phyloP scores from a whole-genome alignment of 2,113 vertebrate species.

The Limnothrissa miodon region DNA sequence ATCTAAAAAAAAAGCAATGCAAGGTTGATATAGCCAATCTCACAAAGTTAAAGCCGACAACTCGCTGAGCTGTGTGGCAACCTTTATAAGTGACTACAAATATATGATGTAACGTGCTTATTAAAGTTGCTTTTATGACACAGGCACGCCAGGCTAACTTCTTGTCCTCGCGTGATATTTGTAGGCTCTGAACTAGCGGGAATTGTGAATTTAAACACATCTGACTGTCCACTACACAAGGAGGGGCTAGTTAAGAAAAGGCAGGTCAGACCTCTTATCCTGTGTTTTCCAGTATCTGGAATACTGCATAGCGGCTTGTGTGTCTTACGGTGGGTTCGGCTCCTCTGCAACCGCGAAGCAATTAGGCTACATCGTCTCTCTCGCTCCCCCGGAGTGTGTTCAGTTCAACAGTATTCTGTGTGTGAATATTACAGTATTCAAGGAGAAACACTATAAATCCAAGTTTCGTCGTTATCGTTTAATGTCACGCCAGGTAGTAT shows the following conservation, averaged over 20 bases:
- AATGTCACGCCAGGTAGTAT: slow-evolving; percentile 8
- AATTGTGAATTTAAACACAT: background rate
- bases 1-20: background rate
- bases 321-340: background rate
- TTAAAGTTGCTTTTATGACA: slow-evolving; percentile 5
- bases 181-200: background rate
- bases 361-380: background rate
- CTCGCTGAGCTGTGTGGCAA: slow-evolving; percentile 13
- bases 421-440: background rate
- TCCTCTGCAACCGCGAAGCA: background rate
- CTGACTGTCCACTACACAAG: background rate
- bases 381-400: background rate
- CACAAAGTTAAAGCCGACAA: background rate
- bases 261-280: background rate
- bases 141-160: background rate
- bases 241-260: background rate
- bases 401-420: background rate
- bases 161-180: background rate
- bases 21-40: background rate
- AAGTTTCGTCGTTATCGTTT: background rate
- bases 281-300: slow-evolving; percentile 9
- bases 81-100: slow-evolving; percentile 17
- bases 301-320: slow-evolving; percentile 14
- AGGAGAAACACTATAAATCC: background rate
- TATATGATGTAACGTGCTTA: slow-evolving; percentile 9